Base-by-base conservation (phyloP, 2,888 invertebrate species). In the Drosophila paranaensis region DNA sequence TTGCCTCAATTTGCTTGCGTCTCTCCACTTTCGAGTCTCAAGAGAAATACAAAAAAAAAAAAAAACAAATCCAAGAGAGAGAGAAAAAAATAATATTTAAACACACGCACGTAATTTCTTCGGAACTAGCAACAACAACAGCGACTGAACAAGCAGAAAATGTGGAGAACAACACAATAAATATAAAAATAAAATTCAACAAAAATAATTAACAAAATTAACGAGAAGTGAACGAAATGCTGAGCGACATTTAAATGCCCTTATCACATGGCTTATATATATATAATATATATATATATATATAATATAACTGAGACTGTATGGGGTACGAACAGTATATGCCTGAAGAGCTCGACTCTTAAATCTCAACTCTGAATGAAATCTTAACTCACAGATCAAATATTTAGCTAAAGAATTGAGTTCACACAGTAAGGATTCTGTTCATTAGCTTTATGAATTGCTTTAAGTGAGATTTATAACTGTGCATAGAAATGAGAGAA, bases 91-190 rank as follows among this genome's bases (percentile, higher is more conserved):
- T 46, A 66, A 61, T 62, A 68, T 77, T 72, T 68, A 70, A 73
- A 72, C 72, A 86, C 87, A 86, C 88, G 85, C 89, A 87, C 82
- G 74, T 73, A 77, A 71, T 89, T 89, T 86, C 85, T 60, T 51
- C 58, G 88, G 78, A 86, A 89, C 71, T 68, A 77, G 58, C 66
- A 71, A 35, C 71, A 67, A 53, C 60, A 65, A 60, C 58, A 13
- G 48, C n/a, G 50, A 48, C 37, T 33, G 11, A 51, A 54, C 46
- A 33, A 73, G 61, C 42, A 40, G 33, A 20, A 14, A 51, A 20
- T 51, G 39, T 40, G 30, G 20, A 11, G 14, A n/a, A 54, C 54
- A 54, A 54, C 39, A 54, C 13, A 54, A 53, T 53, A 53, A 35
- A 53, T 48, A 40, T 40, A 45, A 48, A 57, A 50, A 65, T 51